These are phyloP conservation scores for Proisotoma minuta DNA, from an alignment of 2,888 invertebrate genomes.

Conservation along the genomic window DNA sequence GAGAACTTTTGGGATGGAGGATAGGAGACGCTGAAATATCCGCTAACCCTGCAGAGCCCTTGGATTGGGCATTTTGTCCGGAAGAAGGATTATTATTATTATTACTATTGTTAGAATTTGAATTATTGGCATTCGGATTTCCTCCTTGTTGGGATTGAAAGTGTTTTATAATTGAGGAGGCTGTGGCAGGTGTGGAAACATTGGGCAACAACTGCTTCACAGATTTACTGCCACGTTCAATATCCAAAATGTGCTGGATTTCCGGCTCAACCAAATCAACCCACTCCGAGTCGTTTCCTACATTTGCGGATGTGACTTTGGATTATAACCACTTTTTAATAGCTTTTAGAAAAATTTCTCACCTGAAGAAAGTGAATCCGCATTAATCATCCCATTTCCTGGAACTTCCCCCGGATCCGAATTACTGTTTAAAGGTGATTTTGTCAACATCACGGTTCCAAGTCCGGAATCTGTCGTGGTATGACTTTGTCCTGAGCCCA, in stretches of 20 bases:
- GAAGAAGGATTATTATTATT: slow-evolving; percentile 4
- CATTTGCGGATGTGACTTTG: slow-evolving; percentile 5
- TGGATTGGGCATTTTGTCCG: background rate
- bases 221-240: slow-evolving; percentile 31
- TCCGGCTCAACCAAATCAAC: slow-evolving; percentile 76
- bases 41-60: slow-evolving; percentile 8
- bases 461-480: slow-evolving; percentile 44
- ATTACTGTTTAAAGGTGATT: slow-evolving; percentile 37
- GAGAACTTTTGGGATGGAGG: slow-evolving; percentile 23
- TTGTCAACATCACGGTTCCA: slow-evolving; percentile 41
- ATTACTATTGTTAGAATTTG: slow-evolving; percentile 13
- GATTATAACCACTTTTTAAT: background rate
- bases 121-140: slow-evolving; percentile 10
- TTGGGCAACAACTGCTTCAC: slow-evolving; percentile 3
- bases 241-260: slow-evolving; percentile 54
- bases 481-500: slow-evolving; percentile 45
- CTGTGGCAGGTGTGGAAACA: background rate
- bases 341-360: slow-evolving; percentile 9
- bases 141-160: background rate
- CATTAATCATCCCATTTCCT: slow-evolving; percentile 25
- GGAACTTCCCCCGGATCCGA: slow-evolving; percentile 38
- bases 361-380: slow-evolving; percentile 45
- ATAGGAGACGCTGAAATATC: slow-evolving; percentile 36
- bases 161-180: background rate
- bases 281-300: slow-evolving; percentile 69